Base-by-base conservation (phyloP, 2,113 vertebrate species). In the Mesoclemmys tuberculata region DNA sequence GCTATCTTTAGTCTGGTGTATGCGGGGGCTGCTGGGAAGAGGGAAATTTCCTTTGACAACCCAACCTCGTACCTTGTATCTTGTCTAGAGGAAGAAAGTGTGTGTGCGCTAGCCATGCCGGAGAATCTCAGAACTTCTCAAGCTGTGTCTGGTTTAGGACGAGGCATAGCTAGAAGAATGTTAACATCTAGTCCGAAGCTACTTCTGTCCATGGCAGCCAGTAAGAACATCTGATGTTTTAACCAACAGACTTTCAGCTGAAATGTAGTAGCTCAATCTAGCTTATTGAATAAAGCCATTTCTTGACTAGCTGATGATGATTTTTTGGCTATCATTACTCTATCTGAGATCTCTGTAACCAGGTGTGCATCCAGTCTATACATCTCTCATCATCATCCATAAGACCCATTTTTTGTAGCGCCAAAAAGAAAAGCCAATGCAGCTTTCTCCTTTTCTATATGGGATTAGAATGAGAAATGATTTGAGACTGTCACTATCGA, bases 281-380 rank as follows among this genome's bases (percentile, higher is more conserved):
- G 80, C 41, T 78, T 84, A 64, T 75, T 80, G 94, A 92, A 91
- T 86, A 44, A 86, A 91, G 35, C 82, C 90, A 90, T 61, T 75
- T 46, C 1, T 64, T 92, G 81, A 56, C 13, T 90, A 87, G 8
- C 44, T 85, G 95, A 12, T 55, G 77, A 11, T 88, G 61, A 80
- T 86, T 31, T 77, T 41, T 84, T 64, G 38, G 55, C 44, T 5
- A 7, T 56, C 71, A 88, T 71, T 88, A 19, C 61, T 77, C 8
- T 85, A 44, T 26, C 41, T 84, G 4, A 10, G 54, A 21, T 55
- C 55, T 87, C 29, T 74, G 26, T 77, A 55, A 35, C 46, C 19
- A 49, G 58, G 38, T 31, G 85, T 56, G 79, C 19, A 94, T 87
- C 27, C 78, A 80, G 26, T 74, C 27, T n/a, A 55, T 13, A 24